phyloP scores from a whole-genome alignment of 1,140 invertebrate genomes.

The Mycetomoellerius zeteki region DNA sequence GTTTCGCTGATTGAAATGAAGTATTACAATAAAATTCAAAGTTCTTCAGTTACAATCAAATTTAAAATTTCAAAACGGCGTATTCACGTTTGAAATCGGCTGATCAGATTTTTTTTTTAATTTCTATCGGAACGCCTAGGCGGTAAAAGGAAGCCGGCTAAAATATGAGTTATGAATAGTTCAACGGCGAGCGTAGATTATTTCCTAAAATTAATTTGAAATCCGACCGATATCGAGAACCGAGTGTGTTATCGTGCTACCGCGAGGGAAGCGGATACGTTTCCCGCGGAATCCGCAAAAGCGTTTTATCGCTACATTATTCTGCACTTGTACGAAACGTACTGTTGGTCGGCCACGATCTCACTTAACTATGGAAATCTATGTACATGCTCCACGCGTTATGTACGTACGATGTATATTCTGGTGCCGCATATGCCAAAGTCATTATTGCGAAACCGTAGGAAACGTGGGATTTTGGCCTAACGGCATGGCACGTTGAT shows the following conservation, averaged over 20 bases:
- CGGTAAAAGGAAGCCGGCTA: not conserved
- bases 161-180: not conserved
- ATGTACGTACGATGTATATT: not conserved
- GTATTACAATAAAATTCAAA: constrained; percentile 10
- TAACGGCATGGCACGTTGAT: not conserved
- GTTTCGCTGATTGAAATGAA: not conserved
- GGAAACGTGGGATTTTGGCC: not conserved
- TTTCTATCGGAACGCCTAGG: too few species aligned
- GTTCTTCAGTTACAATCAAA: not conserved
- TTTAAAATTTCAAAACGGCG: not conserved
- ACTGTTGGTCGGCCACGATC: not conserved
- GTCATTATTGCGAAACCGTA: constrained; percentile 15
- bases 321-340: constrained; percentile 22
- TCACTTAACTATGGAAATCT: constrained; percentile 37
- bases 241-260: not conserved
- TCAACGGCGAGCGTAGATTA: not conserved
- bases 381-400: not conserved
- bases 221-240: constrained; percentile 10
- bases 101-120: not conserved
- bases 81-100: not conserved
- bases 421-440: not conserved
- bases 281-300: constrained; percentile 27
- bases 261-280: not conserved
- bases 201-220: constrained; percentile 50
- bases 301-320: constrained; percentile 47